A percentile compares a stretch with the other conserved stretches of the same genome.
These are phyloP conservation scores for Acheta domesticus DNA, from an alignment of 2,888 invertebrate species.

Conservation along the genomic window DNA sequence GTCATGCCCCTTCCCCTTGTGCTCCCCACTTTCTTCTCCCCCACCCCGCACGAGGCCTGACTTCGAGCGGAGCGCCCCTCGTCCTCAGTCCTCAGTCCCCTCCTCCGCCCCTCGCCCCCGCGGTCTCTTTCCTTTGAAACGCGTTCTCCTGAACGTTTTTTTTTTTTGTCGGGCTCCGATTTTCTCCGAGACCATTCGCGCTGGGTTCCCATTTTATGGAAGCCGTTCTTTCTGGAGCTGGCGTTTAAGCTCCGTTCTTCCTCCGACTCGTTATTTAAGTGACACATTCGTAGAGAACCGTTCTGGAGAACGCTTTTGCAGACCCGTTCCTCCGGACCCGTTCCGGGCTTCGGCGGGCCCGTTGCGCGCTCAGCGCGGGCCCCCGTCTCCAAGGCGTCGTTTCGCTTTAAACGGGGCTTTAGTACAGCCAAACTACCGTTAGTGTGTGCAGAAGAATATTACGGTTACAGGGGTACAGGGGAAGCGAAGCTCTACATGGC, in stretches of 20 bases:
- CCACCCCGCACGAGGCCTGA: too few relatives aligned
- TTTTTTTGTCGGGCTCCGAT: neutral
- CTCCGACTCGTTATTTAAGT: neutral
- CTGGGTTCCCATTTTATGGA: constrained; percentile 9
- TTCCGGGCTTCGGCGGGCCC: neutral
- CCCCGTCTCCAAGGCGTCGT: neutral
- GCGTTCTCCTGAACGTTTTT: neutral
- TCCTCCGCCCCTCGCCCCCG: neutral
- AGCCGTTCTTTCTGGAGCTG: constrained; percentile 18
- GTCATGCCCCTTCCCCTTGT: too few relatives aligned
- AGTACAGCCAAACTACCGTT: constrained; percentile 9
- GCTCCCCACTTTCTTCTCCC: too few relatives aligned
- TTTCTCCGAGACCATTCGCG: constrained; percentile 2
- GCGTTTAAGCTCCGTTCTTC: constrained; percentile 7
- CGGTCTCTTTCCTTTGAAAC: neutral
- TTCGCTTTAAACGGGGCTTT: neutral
- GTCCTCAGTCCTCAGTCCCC: too few relatives aligned
- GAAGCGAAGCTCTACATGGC: constrained; percentile 3
- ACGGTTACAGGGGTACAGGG: neutral
- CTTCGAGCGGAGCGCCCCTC: too few relatives aligned
- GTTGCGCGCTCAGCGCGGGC: neutral
- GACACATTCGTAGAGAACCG: constrained; percentile 9
- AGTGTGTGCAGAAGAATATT: constrained; percentile 10
- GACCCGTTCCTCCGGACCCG: neutral
- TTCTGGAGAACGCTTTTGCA: neutral